Percentiles rank a stretch among this genome's conserved stretches.
Conservation (phyloP, 2,888 invertebrate genomes). For the Allolobophora icterica region DNA sequence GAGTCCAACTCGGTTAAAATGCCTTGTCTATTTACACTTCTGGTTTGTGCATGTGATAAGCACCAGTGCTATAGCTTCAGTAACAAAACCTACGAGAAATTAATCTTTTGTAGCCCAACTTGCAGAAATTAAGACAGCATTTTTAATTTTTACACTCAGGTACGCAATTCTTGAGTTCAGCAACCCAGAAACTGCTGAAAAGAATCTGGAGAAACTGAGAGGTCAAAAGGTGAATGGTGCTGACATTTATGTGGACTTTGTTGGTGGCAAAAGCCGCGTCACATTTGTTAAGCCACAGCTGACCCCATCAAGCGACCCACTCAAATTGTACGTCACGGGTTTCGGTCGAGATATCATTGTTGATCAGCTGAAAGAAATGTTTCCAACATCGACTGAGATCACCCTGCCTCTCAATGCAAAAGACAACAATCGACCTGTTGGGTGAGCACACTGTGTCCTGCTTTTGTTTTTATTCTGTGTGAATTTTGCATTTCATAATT, state of each 20-base stretch:
- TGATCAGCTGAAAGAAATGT: conserved; percentile 35
- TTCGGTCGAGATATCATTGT: conserved; percentile 30
- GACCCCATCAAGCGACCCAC: conserved; percentile 28
- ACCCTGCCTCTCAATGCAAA: conserved; percentile 31
- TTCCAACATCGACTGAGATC: conserved; percentile 31
- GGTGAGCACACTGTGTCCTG: background rate
- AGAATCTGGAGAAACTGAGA: conserved; percentile 18
- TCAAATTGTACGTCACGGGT: conserved; percentile 34
- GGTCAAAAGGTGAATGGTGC: conserved; percentile 30
- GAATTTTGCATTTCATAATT: background rate
- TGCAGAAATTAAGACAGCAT: too few species aligned
- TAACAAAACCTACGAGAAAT: background rate
- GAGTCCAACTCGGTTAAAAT: too few species aligned
- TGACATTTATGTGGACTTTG: conserved; percentile 26
- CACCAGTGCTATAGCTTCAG: too few species aligned
- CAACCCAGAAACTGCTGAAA: conserved; percentile 12
- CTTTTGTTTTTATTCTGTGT: background rate
- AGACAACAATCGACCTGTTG: conserved; percentile 28
- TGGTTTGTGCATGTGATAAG: too few species aligned
- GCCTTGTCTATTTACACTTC: too few species aligned
- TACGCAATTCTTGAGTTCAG: conserved; percentile 32
- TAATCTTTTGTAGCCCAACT: background rate
- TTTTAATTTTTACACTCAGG: background rate
- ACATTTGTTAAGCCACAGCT: background rate
- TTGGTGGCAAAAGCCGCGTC: conserved; percentile 13